phyloP scores from a whole-genome alignment of 2,797 vertebrate species.

The Pitangus sulphuratus region DNA sequence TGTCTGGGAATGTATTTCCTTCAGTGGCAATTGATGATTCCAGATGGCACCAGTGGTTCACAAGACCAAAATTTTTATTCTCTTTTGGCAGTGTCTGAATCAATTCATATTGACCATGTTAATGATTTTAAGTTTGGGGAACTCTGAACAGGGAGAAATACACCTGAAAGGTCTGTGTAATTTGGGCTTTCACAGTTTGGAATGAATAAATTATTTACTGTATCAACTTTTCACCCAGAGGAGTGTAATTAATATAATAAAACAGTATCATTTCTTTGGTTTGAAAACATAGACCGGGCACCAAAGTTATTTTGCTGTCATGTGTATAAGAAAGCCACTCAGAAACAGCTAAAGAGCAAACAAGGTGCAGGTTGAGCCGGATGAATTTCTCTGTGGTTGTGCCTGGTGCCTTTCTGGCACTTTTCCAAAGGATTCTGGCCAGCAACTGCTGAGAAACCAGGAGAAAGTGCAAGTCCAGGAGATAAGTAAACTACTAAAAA shows the following conservation, averaged over 20 bases:
- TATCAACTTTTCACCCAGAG: background rate
- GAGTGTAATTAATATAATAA: background rate
- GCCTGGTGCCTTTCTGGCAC: background rate
- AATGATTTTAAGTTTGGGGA: background rate
- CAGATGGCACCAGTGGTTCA: background rate
- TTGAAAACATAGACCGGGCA: background rate
- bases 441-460: background rate
- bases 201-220: background rate
- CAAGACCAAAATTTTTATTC: background rate
- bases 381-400: background rate
- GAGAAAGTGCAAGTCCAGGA: background rate
- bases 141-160: background rate
- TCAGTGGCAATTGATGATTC: background rate
- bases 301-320: background rate
- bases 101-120: background rate
- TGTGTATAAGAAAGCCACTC: background rate
- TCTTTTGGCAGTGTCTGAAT: background rate
- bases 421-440: background rate
- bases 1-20: background rate
- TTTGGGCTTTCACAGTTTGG: background rate
- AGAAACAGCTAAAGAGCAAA: background rate
- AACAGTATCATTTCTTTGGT: background rate
- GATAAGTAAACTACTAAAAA: background rate
- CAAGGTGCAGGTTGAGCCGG: background rate
- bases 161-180: fast-evolving